Conservation (phyloP, 2,797 vertebrate species). For the Silurus aristotelis region DNA sequence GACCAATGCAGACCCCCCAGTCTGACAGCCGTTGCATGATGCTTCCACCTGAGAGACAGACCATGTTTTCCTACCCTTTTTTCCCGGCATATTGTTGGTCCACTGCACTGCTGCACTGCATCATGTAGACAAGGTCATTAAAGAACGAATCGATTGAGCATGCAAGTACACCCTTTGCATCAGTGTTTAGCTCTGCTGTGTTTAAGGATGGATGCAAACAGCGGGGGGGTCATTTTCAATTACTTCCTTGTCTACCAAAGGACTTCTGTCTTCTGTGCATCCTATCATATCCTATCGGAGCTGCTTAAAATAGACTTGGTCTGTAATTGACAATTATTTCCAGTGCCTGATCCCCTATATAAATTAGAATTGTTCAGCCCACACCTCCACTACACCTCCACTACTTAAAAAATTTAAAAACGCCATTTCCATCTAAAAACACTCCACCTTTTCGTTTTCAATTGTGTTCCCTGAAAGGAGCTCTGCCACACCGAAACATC, state of each 20-base stretch:
- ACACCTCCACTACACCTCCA: too few species aligned
- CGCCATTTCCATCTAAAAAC: too few species aligned
- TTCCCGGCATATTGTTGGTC: constrained; percentile 37
- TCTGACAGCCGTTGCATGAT: constrained; percentile 49
- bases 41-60: constrained; percentile 34
- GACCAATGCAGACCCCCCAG: constrained; percentile 13
- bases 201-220: constrained; percentile 44
- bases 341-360: constrained; percentile 5
- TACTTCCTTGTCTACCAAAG: not conserved
- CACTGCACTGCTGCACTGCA: constrained; percentile 48
- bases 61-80: constrained; percentile 28
- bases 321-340: constrained; percentile 47
- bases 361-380: constrained; percentile 27
- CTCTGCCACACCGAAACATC: too few species aligned
- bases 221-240: constrained; percentile 16
- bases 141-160: constrained; percentile 54
- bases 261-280: constrained; percentile 43
- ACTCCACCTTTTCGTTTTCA: too few species aligned
- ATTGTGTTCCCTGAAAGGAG: too few species aligned
- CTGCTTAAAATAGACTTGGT: constrained; percentile 40
- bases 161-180: constrained; percentile 22
- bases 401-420: too few species aligned
- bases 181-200: constrained; percentile 29
- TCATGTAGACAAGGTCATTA: constrained; percentile 64
- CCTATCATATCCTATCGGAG: constrained; percentile 24